Conservation (phyloP, 2,888 invertebrate genomes). For the Zhuqinia jingwanae region DNA sequence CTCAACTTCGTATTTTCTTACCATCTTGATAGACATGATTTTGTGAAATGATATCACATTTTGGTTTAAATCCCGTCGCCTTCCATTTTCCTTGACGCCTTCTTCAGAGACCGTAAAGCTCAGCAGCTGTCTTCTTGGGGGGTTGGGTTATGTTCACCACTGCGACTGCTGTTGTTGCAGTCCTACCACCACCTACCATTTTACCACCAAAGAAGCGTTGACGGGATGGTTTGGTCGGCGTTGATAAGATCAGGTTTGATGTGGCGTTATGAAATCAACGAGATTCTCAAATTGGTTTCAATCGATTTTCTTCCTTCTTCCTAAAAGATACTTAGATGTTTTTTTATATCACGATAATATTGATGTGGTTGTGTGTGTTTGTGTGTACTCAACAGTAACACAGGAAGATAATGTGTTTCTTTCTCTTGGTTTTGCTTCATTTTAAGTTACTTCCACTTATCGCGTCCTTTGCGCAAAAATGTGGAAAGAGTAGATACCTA, state of each 20-base stretch:
- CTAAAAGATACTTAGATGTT: not conserved
- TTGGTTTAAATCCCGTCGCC: conserved; percentile 7
- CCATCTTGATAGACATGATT: conserved; percentile 55
- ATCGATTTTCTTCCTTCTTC: conserved; percentile 46
- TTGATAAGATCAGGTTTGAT: conserved; percentile 60
- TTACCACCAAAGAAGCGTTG: not conserved
- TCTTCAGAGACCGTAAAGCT: conserved; percentile 23
- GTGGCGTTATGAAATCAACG: conserved; percentile 66
- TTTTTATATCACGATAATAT: not conserved
- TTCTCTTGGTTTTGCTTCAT: not conserved
- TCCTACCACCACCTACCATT: not conserved
- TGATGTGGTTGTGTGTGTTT: not conserved
- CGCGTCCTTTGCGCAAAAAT: no score
- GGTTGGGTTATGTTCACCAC: conserved; percentile 3
- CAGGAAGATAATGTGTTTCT: no score
- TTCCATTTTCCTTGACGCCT: not conserved
- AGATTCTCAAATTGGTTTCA: conserved; percentile 59
- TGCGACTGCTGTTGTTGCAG: not conserved
- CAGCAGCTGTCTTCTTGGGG: conserved; percentile 1
- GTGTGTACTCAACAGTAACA: not conserved
- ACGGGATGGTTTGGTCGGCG: not conserved
- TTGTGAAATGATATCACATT: conserved; percentile 40
- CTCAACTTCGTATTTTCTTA: not conserved
- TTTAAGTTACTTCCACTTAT: not conserved
- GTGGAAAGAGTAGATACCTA: not conserved